A percentile compares a stretch with the other conserved stretches of the same genome.
Evolutionary conservation across 2,113 vertebrate species (phyloP).

Genomic region (Chionis minor): DNA sequence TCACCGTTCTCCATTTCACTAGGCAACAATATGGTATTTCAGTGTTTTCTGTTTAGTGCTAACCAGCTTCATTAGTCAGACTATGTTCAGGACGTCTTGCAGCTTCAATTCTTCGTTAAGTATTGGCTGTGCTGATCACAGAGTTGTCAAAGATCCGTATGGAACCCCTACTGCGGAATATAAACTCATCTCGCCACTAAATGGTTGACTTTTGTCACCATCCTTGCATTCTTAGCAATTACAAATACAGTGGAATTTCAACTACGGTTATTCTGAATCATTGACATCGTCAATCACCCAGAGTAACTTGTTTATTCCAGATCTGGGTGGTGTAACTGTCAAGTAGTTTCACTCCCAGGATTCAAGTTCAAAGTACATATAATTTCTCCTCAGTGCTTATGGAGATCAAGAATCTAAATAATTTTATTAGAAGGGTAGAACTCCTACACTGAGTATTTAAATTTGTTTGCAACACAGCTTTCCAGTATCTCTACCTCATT

Average conservation of each 20-base stretch:
- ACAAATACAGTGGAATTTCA: not conserved
- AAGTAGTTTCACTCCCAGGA: not conserved
- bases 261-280: not conserved
- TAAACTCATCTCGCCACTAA: not conserved
- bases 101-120: not conserved
- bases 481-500: not conserved
- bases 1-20: not conserved
- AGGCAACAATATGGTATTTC: not conserved
- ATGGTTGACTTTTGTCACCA: not conserved
- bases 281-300: not conserved
- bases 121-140: not conserved
- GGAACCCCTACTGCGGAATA: not conserved
- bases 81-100: not conserved
- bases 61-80: not conserved
- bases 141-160: not conserved
- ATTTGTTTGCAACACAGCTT: not conserved
- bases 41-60: not conserved
- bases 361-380: not conserved
- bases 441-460: not conserved
- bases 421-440: not conserved
- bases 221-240: not conserved
- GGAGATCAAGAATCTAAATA: not conserved
- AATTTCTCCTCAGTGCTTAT: not conserved
- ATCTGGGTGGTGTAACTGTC: fast-evolving
- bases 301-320: not conserved